phyloP scores from a whole-genome alignment of 2,113 vertebrate species.

The Phylloscopus trochiloides region DNA sequence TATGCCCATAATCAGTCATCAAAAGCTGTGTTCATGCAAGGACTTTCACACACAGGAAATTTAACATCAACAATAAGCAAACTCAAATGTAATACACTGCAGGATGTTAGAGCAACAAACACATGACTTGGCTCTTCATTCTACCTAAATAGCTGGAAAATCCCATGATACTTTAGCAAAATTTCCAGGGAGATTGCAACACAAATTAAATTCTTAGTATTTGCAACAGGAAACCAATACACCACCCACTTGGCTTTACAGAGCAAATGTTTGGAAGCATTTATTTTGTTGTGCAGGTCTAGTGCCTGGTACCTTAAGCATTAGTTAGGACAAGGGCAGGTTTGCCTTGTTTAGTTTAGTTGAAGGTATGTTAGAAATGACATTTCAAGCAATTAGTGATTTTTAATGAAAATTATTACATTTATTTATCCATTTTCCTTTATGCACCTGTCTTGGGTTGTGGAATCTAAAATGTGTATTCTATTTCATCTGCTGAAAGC shows the following conservation, averaged over 20 bases:
- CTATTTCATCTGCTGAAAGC: too few species aligned
- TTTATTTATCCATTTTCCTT: not conserved
- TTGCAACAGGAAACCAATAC: not conserved
- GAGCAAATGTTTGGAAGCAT: not conserved
- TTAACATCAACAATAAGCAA: not conserved
- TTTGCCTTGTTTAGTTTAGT: not conserved
- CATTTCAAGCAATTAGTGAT: not conserved
- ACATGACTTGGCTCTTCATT: not conserved
- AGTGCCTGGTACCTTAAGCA: not conserved
- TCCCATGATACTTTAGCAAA: not conserved
- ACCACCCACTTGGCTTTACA: not conserved
- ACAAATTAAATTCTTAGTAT: not conserved
- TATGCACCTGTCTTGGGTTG: not conserved
- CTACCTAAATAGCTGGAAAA: not conserved
- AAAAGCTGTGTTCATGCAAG: not conserved
- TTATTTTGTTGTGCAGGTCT: not conserved
- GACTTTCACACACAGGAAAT: not conserved
- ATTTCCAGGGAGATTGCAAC: not conserved
- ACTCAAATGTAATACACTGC: not conserved
- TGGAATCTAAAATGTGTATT: too few species aligned
- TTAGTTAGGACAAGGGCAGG: not conserved
- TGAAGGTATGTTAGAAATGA: not conserved
- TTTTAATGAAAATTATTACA: not conserved
- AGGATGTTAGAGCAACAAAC: not conserved
- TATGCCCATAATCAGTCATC: not conserved